Evolutionary conservation across 2,797 vertebrate species (phyloP), one percentile per base, ranked within the genome.

Genomic region (Chelmon rostratus): DNA sequence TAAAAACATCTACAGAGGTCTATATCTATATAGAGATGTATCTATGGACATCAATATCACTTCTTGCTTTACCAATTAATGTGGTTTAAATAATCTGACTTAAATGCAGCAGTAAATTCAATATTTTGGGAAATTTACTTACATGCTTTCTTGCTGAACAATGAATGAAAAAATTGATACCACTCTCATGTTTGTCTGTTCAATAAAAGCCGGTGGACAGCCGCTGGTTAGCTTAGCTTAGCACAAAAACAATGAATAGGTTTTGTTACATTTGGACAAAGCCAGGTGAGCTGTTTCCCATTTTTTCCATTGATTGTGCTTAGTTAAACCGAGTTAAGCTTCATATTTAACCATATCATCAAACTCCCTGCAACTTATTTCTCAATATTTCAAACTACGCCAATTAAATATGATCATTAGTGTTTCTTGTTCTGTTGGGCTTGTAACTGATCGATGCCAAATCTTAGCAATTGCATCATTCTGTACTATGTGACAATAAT

Each of bases 391-490:
- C 0, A 9, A 15, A 58, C 16, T 16, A 15, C 23, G n/a, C n/a
- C n/a, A n/a, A n/a, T 46, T 16, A 23, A 40, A 47, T 38, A 3
- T 33, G 16, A 46, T 8, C 7, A 0, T 18, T 47, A 0, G 1
- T 25, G 28, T 61, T 38, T 63, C 49, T 38, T 33, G 18, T 21
- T 6, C 18, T 37, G n/a, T 33, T 18, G 19, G 50, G 18, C 7
- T 4, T 18, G 28, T 5, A 1, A n/a, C 11, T 10, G 12, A 15
- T 61, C 40, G n/a, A n/a, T n/a, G n/a, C 16, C 47, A 40, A 38
- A 58, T 38, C 2, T 18, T 57, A 2, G 46, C 35, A 65, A 54
- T 63, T 25, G 52, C 33, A 64, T 71, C 58, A 28, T 63, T 80
- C 62, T 38, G 31, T 37, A 38, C 0, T 1, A 12, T 13, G 12